Evolutionary conservation across 2,113 vertebrate species (phyloP).

Genomic region (Macquaria australasica): DNA sequence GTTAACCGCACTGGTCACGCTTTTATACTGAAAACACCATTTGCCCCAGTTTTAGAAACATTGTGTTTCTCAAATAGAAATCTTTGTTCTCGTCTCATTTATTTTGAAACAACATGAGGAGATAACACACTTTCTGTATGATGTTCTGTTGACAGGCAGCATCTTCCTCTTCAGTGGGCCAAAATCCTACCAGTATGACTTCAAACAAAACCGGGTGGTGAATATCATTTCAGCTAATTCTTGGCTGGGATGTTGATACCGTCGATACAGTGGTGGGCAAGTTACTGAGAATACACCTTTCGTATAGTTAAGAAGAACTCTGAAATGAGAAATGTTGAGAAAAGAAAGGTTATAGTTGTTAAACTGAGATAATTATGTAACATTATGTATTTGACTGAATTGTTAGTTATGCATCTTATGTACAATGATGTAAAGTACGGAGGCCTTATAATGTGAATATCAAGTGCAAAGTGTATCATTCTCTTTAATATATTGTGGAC

Average conservation of each 20-base stretch:
- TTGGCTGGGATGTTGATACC: constrained; percentile 70
- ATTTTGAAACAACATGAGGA: neutral
- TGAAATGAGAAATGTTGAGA: neutral
- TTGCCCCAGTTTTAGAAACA: constrained; percentile 1
- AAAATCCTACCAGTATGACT: constrained; percentile 66
- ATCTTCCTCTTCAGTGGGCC: constrained; percentile 66
- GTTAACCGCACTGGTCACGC: constrained; percentile 35
- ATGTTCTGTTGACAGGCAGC: constrained; percentile 55
- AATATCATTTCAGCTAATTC: constrained; percentile 66
- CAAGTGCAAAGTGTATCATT: neutral
- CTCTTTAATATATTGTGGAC: neutral
- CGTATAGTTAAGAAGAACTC: neutral
- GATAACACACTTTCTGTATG: constrained; percentile 6
- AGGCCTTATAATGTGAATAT: neutral
- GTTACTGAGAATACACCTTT: neutral
- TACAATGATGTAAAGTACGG: neutral
- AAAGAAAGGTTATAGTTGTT: neutral
- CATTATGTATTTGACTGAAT: neutral
- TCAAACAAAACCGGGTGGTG: constrained; percentile 45
- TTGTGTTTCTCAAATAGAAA: neutral
- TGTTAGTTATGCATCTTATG: neutral
- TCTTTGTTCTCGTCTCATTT: neutral
- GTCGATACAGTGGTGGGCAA: neutral
- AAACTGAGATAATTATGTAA: neutral
- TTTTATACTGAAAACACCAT: constrained; percentile 33